Percentiles rank a stretch among this genome's conserved stretches.
These are phyloP conservation scores for Melopsittacus undulatus DNA, from an alignment of 2,797 vertebrate genomes.

Conservation along the genomic window DNA sequence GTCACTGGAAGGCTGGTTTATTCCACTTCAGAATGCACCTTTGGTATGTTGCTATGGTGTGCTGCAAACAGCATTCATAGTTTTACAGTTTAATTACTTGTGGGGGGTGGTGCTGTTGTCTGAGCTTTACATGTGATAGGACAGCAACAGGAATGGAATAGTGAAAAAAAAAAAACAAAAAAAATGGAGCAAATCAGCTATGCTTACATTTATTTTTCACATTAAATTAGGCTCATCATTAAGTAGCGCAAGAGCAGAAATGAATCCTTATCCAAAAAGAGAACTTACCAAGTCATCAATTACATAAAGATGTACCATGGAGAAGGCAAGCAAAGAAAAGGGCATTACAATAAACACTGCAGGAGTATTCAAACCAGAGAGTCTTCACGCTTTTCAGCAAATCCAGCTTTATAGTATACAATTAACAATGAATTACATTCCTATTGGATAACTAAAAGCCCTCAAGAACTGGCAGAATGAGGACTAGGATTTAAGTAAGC, in stretches of 20 bases:
- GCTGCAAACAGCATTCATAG: background rate
- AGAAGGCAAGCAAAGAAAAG: background rate
- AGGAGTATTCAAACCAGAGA: background rate
- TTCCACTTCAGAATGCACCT: background rate
- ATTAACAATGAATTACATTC: conserved; percentile 20
- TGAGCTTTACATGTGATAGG: background rate
- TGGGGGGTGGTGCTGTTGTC: background rate
- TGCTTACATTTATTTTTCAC: background rate
- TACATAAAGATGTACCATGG: background rate
- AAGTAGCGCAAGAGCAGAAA: background rate
- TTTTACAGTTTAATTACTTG: background rate
- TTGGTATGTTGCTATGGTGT: background rate
- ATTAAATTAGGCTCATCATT: background rate
- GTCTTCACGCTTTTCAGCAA: background rate
- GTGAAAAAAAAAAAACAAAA: background rate
- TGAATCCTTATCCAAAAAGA: background rate
- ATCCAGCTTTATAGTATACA: background rate
- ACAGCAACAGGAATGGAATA: background rate
- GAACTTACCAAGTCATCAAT: background rate
- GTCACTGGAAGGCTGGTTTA: background rate
- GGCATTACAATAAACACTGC: background rate
- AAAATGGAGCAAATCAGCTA: background rate
- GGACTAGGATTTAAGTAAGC: conserved; percentile 24
- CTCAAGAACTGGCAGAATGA: background rate
- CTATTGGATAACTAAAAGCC: background rate